Evolutionary conservation across 2,888 invertebrate genomes (phyloP), one percentile per base, ranked within the genome.

Genomic region (Noctua comes): DNA sequence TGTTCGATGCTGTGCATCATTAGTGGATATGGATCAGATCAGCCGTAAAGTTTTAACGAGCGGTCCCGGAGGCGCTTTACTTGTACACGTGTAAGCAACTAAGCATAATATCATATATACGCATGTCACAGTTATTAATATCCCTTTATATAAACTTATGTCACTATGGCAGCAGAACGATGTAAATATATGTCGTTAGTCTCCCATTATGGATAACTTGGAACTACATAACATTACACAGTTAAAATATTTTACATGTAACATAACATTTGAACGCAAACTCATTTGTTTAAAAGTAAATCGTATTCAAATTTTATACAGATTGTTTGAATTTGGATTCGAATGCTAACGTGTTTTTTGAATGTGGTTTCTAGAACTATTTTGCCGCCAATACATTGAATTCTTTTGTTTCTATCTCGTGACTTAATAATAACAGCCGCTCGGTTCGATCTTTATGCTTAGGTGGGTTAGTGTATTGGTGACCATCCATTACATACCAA

Each of bases 11-110:
- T 75, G 84, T 79, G 71, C 87, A 86, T 84, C 84, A 84, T 84
- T 86, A 84, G 84, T 84, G 73, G 68, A 84, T 73, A 64, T 57
- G 65, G 84, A 76, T 80, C 85, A 73, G 65, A 85, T 85, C 84
- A 87, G 68, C 70, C 84, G 68, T 78, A 82, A 87, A 86, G 76
- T 85, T 86, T 86, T 86, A 86, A 86, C 83, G 83, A 86, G 88
- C 86, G 78, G 78, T 73, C 69, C 77, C 77, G 43, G 64, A 16
- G 70, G 69, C 64, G 24, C 27, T 27, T 40, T 59, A 65, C 46
- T 74, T 59, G 16, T 43, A 66, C 73, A 70, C 16, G 51, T 68
- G 54, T 31, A 59, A 31, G 27, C 46, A 70, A 43, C 66, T 66
- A 18, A 27, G 18, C n/a, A 66, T n/a, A 43, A 66, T 73, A 68